A percentile compares a stretch with the other conserved stretches of the same genome.
Conservation (phyloP, 2,888 invertebrate genomes). For the Portevinia maculata region DNA sequence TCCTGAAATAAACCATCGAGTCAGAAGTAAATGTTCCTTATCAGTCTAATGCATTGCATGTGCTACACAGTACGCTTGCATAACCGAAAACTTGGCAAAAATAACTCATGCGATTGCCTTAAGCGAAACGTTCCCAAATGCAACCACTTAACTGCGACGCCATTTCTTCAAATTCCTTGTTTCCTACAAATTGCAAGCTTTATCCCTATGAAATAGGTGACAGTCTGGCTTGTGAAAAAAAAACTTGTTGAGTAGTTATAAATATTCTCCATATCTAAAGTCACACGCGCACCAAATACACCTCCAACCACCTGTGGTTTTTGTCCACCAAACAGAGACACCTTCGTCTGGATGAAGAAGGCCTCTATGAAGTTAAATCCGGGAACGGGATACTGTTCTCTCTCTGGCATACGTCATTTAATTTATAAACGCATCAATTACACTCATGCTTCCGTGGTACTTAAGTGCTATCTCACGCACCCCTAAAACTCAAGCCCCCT, state of each 20-base stretch:
- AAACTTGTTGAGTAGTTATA: slow-evolving; percentile 23
- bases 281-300: slow-evolving; percentile 57
- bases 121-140: background rate
- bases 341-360: slow-evolving; percentile 39
- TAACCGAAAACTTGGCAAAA: background rate
- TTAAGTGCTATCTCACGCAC: slow-evolving; percentile 72
- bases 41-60: slow-evolving; percentile 43
- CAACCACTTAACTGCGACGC: slow-evolving; percentile 53
- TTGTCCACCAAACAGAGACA: slow-evolving; percentile 61
- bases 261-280: slow-evolving; percentile 49
- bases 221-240: slow-evolving; percentile 12
- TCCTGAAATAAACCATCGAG: background rate
- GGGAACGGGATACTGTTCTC: slow-evolving; percentile 4
- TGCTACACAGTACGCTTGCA: background rate
- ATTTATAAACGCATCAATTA: slow-evolving; percentile 67
- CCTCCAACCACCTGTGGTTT: slow-evolving; percentile 65
- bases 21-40: slow-evolving; percentile 18
- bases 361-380: slow-evolving; percentile 32
- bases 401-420: slow-evolving; percentile 50
- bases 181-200: slow-evolving; percentile 29
- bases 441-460: slow-evolving; percentile 67
- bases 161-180: slow-evolving; percentile 40
- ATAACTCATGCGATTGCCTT: slow-evolving; percentile 56
- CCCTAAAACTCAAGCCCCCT: slow-evolving; percentile 45
- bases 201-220: slow-evolving; percentile 15